Base-by-base conservation (phyloP, 2,888 invertebrate species). In the Tricholauxania praeusta region DNA sequence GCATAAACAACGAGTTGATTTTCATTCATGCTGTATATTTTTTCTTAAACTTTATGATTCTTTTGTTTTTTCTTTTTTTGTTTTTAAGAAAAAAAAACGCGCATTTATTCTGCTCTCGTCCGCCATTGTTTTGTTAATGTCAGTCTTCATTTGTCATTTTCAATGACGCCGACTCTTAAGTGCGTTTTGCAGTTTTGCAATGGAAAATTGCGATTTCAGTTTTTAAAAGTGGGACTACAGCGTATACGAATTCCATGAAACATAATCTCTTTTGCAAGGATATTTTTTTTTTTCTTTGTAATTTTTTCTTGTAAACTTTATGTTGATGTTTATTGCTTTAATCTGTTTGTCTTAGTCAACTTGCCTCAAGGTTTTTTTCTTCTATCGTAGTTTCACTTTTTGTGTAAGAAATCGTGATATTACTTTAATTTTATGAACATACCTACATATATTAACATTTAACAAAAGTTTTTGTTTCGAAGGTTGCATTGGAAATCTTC, bases 121-220 rank as follows among this genome's bases (percentile, higher is more conserved):
- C n/a, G n/a, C 79, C 77, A 77, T 78, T 83, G 83, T 85, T 85
- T 83, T 83, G 83, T 83, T 80, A 82, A 83, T 85, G 85, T 84
- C 84, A 85, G 82, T 84, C 84, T 85, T 84, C 84, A 84, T 84
- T 84, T 84, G 82, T 84, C 84, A 84, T 80, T 76, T 75, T 51
- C 62, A 62, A 63, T 70, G 70, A 63, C 53, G 19, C 55, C 47
- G 12, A 28, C 47, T 17, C 70, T 70, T 70, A 63, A 70, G 70
- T 70, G 70, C 63, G 70, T 70, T 70, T 52, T 63, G 63, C 53
- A 70, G 70, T 70, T 55, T 48, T 49, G 32, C 48, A 19, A 52
- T 19, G 39, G 39, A 39, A 39, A 10, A 10, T 39, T 7, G 39
- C 6, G 39, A 7, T 39, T 39, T 39, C 39, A 39, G 39, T 39